phyloP scores from a whole-genome alignment of 2,797 vertebrate genomes.

The Gadopsis marmoratus region DNA sequence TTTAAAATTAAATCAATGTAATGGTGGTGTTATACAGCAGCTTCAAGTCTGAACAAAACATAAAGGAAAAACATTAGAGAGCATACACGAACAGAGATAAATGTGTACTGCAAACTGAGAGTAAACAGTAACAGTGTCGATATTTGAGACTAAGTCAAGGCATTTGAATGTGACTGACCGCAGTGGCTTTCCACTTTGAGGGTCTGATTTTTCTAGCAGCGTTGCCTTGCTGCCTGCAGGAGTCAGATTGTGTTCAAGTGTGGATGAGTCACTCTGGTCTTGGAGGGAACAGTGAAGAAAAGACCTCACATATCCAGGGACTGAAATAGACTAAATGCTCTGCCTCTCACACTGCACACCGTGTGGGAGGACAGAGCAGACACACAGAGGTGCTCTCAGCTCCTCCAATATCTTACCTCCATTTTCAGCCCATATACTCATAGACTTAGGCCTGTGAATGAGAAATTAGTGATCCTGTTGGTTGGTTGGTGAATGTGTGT shows the following conservation, averaged over 20 bases:
- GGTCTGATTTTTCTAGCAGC: conserved; percentile 16
- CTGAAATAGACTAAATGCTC: conserved; percentile 78
- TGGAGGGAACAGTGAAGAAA: conserved; percentile 70
- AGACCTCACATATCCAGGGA: conserved; percentile 57
- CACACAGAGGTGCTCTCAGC: conserved; percentile 64
- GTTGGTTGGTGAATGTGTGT: neutral
- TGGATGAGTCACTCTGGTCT: conserved; percentile 69
- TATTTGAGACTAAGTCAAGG: neutral
- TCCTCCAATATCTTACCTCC: conserved; percentile 52
- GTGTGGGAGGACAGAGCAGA: conserved; percentile 77
- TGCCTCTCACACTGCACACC: conserved; percentile 58
- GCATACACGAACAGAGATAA: neutral
- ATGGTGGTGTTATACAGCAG: neutral
- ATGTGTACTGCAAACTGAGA: neutral
- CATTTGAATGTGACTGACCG: conserved; percentile 6
- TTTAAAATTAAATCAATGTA: neutral
- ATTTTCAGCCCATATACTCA: conserved; percentile 18
- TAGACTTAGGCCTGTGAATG: conserved; percentile 1
- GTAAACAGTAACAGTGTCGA: neutral
- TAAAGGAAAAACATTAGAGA: neutral
- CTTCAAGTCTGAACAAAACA: neutral
- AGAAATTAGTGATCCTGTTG: neutral
- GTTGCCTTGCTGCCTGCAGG: conserved; percentile 37
- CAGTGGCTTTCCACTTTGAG: conserved; percentile 10
- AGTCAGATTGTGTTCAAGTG: conserved; percentile 56